Evolutionary conservation across 1,140 invertebrate species (phyloP), one percentile per base, ranked within the genome.

Genomic region (Pseudomyrmex dendroicus): DNA sequence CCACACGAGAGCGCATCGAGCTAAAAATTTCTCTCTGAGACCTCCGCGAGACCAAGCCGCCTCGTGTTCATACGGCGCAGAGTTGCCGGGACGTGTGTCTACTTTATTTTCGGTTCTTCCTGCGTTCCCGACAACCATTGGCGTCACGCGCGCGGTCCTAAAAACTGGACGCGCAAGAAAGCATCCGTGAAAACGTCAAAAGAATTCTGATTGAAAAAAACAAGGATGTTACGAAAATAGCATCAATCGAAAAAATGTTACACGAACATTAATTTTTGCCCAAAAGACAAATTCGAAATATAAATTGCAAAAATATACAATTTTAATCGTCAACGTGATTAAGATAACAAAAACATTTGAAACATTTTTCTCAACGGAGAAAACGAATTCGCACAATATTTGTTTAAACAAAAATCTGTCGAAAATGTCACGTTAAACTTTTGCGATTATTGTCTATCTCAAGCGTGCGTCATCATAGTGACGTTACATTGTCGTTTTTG

Each of bases 41-140:
- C 86, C 78, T 85, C 83, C 77, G 52, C 73, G 76, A 63, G 12
- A 35, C 5, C 22, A 50, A 73, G 67, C 73, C 50, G 46, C 68
- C 25, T 13, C 73, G 86, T 88, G 86, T 89, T 89, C 87, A 87
- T 83, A 73, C 77, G n/a, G 52, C 78, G 62, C 59, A 50, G 52
- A 72, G 59, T 83, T 89, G 64, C 82, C 90, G 35, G 35, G 0
- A 35, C 35, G 35, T 35, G 5, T 83, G 90, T 89, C 88, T 86
- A 91, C 86, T 91, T 91, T 91, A 91, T 91, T 91, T 91, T 91
- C 82, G 89, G 90, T 90, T 84, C 89, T 89, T 90, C 91, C 90
- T 89, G 89, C 86, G 78, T 82, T 83, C 70, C 44, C 83, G 76
- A 70, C 86, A 35, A 64, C 82, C 86, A 88, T 86, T 88, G 86